Percentiles rank a stretch among this genome's conserved stretches.
Conservation (phyloP, 2,797 vertebrate genomes). For the Epinephelus awoara region DNA sequence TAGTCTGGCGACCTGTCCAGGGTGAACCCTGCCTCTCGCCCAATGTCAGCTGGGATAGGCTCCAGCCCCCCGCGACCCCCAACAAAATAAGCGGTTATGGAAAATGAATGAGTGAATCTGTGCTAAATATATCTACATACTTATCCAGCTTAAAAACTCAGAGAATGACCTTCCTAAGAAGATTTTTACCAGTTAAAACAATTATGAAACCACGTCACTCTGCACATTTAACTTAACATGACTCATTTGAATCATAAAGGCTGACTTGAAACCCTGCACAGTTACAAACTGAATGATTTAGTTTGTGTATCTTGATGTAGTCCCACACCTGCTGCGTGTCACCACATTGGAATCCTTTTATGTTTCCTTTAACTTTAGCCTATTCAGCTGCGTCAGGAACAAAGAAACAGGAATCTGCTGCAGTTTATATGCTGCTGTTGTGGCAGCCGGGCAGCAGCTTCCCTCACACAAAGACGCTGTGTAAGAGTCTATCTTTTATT, state of each 20-base stretch:
- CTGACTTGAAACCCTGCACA: neutral
- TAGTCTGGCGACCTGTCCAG: too few relatives aligned
- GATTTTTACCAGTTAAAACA: neutral
- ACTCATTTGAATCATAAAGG: neutral
- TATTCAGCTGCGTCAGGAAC: neutral
- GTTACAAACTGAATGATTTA: neutral
- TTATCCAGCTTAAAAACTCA: too few relatives aligned
- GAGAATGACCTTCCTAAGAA: too few relatives aligned
- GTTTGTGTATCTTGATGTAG: neutral
- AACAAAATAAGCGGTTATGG: too few relatives aligned
- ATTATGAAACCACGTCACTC: too few relatives aligned
- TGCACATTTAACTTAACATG: neutral
- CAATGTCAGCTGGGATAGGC: too few relatives aligned
- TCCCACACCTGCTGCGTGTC: slow-evolving; percentile 26
- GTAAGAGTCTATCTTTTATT: neutral
- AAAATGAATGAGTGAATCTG: too few relatives aligned
- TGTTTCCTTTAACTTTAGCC: neutral
- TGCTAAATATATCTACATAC: too few relatives aligned
- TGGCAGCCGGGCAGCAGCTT: neutral
- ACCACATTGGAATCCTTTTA: slow-evolving; percentile 34
- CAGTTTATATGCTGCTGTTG: neutral
- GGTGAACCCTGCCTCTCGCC: too few relatives aligned
- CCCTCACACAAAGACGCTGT: neutral
- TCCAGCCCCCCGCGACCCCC: too few relatives aligned
- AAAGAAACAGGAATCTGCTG: slow-evolving; percentile 25